Evolutionary conservation across 2,113 vertebrate genomes (phyloP).

Genomic region (Mormyrus iriodes): DNA sequence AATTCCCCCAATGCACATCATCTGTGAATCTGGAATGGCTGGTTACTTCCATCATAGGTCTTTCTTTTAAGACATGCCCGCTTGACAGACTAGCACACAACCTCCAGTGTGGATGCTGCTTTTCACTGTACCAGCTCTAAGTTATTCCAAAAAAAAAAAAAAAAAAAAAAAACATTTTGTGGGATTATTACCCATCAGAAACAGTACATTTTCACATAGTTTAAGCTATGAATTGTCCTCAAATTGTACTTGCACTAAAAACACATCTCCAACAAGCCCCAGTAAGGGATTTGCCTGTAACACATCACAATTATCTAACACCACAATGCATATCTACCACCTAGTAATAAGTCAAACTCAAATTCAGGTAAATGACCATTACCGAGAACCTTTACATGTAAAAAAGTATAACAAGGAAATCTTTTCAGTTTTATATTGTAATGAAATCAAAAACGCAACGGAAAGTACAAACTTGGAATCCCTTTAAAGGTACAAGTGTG

Average conservation of each 20-base stretch:
- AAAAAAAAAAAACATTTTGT: background rate
- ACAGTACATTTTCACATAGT: background rate
- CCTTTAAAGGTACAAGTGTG: background rate
- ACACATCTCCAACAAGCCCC: background rate
- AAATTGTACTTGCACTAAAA: background rate
- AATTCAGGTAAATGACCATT: background rate
- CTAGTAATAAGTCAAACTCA: background rate
- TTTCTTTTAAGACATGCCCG: background rate
- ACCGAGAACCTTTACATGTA: background rate
- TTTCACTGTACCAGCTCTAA: background rate
- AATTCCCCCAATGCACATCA: background rate
- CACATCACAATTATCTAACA: background rate
- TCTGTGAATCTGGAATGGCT: background rate
- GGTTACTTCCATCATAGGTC: background rate
- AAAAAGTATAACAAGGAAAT: no score
- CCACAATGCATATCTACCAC: background rate
- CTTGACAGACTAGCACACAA: background rate
- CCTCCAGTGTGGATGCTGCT: background rate
- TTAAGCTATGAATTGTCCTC: background rate
- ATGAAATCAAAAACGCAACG: background rate
- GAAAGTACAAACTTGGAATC: background rate
- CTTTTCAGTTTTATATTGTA: background rate
- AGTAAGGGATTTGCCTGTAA: background rate
- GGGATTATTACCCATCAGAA: background rate
- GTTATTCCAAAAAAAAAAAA: background rate